These are phyloP conservation scores for Lasioglossum marginatum DNA, from an alignment of 2,888 invertebrate species.

Conservation along the genomic window DNA sequence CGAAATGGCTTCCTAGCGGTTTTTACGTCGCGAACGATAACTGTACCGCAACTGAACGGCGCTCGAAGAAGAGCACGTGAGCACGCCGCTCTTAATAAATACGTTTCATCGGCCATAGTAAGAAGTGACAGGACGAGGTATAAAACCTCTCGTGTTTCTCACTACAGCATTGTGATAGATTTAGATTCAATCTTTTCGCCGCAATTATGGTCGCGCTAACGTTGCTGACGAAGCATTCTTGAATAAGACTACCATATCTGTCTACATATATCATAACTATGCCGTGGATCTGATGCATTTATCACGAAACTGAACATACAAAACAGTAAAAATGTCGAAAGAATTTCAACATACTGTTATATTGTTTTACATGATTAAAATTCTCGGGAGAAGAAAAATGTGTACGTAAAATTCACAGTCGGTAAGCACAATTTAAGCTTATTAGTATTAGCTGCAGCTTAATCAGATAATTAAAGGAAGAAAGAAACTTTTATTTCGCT, in stretches of 20 bases:
- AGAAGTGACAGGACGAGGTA: constrained; percentile 50
- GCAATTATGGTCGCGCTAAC: constrained; percentile 5
- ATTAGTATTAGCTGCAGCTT: too few species aligned
- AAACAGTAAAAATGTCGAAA: too few species aligned
- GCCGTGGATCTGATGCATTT: too few species aligned
- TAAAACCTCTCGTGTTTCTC: constrained; percentile 36
- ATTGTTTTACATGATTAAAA: too few species aligned
- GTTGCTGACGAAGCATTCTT: not conserved
- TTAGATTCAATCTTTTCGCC: constrained; percentile 9
- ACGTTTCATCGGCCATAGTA: constrained; percentile 46
- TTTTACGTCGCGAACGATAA: constrained; percentile 42
- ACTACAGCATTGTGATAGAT: not conserved
- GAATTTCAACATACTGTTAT: too few species aligned
- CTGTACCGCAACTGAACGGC: constrained; percentile 48
- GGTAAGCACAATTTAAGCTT: too few species aligned
- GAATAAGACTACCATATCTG: not conserved
- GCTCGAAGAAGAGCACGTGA: constrained; percentile 19
- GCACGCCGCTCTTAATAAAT: constrained; percentile 50
- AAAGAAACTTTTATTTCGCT: too few species aligned
- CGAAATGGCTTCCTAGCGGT: constrained; percentile 43
- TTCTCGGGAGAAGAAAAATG: too few species aligned
- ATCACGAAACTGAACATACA: too few species aligned
- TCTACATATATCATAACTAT: not conserved
- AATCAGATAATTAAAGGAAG: too few species aligned
- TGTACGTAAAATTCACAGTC: too few species aligned